Percentiles rank a stretch among this genome's conserved stretches.
Evolutionary conservation across 1,140 invertebrate species (phyloP).

Genomic region (Heliconius nattereri): DNA sequence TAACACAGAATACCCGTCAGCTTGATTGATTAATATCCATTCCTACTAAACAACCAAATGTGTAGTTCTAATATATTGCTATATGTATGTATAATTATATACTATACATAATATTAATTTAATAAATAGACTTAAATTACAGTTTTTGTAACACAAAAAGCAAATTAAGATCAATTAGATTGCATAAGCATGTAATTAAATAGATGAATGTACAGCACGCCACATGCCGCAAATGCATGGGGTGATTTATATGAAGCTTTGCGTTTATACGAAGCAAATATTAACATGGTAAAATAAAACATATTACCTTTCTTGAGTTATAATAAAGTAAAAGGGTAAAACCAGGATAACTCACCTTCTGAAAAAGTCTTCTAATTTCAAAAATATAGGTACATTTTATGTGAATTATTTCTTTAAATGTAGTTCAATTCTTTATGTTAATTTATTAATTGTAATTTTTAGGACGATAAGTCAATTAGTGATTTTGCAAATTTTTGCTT

Average conservation of each 20-base stretch:
- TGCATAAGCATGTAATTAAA: neutral
- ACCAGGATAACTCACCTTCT: too few species aligned
- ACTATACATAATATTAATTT: neutral
- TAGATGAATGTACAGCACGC: neutral
- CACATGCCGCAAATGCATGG: neutral
- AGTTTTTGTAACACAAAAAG: neutral
- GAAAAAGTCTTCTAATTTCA: too few species aligned
- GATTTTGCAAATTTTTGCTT: too few species aligned
- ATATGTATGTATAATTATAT: too few species aligned
- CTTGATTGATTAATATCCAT: slow-evolving; percentile 37
- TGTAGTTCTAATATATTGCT: neutral
- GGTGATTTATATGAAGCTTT: neutral
- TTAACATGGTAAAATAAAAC: neutral
- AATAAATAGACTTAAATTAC: neutral
- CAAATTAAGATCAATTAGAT: neutral
- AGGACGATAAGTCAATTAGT: too few species aligned
- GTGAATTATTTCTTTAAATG: too few species aligned
- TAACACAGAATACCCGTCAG: slow-evolving; percentile 25
- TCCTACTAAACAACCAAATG: slow-evolving; percentile 6
- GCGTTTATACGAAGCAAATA: too few species aligned
- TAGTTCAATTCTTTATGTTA: too few species aligned
- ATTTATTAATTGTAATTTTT: too few species aligned
- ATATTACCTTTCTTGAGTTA: neutral
- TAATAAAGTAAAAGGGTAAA: neutral
- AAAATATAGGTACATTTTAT: too few species aligned